These are phyloP conservation scores for Labeo catla DNA, from an alignment of 2,113 vertebrate genomes.

Conservation along the genomic window DNA sequence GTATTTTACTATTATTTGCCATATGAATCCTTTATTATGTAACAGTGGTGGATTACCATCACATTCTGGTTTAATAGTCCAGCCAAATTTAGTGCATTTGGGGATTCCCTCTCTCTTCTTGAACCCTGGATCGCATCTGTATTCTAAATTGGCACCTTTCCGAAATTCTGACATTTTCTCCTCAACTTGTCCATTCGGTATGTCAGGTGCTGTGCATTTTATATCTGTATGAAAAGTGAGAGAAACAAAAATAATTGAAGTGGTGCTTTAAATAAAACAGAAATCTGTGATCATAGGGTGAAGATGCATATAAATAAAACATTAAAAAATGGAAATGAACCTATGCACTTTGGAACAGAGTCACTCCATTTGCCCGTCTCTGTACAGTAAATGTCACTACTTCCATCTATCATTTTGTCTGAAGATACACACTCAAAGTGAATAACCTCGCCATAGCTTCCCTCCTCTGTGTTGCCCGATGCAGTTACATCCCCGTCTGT, in stretches of 20 bases:
- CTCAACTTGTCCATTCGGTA: constrained; percentile 51
- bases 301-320: too few species aligned
- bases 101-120: too few species aligned
- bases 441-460: constrained; percentile 62
- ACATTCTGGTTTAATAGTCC: too few species aligned
- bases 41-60: not conserved
- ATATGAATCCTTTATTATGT: too few species aligned
- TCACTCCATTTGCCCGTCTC: constrained; percentile 64
- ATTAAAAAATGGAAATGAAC: constrained; percentile 47
- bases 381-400: constrained; percentile 60
- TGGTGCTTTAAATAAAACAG: not conserved
- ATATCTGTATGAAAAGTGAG: constrained; percentile 57
- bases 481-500: constrained; percentile 40
- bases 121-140: not conserved
- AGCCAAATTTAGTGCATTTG: too few species aligned
- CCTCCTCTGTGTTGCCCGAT: constrained; percentile 62
- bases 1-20: too few species aligned
- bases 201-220: not conserved
- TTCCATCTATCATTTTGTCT: not conserved
- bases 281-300: too few species aligned
- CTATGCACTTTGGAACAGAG: constrained; percentile 53
- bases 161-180: not conserved
- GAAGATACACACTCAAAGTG: constrained; percentile 64
- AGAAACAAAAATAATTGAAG: not conserved
- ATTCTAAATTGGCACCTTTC: constrained; percentile 46